Percentiles rank a stretch among this genome's conserved stretches.
These are phyloP conservation scores for Parnassius mnemosyne DNA, from an alignment of 2,888 invertebrate genomes.

Conservation along the genomic window DNA sequence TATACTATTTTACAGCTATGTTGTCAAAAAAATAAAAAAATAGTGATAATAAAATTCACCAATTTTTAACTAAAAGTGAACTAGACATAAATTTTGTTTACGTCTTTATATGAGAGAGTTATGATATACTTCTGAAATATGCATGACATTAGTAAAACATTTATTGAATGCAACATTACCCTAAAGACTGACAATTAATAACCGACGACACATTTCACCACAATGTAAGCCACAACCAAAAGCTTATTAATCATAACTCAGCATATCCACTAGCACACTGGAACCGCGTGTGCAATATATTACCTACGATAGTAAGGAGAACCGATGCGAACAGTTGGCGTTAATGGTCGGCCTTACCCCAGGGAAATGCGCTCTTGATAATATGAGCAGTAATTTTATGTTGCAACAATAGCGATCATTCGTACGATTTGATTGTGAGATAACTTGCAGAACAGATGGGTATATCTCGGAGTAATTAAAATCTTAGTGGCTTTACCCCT, in stretches of 20 bases:
- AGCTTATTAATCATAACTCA: slow-evolving; percentile 43
- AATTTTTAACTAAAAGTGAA: no score
- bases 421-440: slow-evolving; percentile 36
- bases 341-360: slow-evolving; percentile 70
- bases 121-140: background rate
- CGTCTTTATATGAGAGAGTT: no score
- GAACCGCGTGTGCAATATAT: slow-evolving; percentile 45
- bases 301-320: slow-evolving; percentile 41
- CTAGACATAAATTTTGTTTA: no score
- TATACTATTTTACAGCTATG: no score
- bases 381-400: slow-evolving; percentile 71
- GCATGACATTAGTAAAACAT: background rate
- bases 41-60: no score
- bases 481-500: background rate
- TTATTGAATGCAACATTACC: slow-evolving; percentile 5
- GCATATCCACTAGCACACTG: slow-evolving; percentile 33
- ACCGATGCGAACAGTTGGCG: slow-evolving; percentile 73
- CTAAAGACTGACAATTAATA: slow-evolving; percentile 20
- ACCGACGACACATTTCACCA: slow-evolving; percentile 20
- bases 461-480: slow-evolving; percentile 18
- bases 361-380: slow-evolving; percentile 72
- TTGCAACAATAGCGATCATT: slow-evolving; percentile 56
- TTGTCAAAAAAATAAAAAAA: no score
- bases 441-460: slow-evolving; percentile 27
- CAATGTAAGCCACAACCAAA: slow-evolving; percentile 33